Conservation (phyloP, 2,888 invertebrate genomes). For the Euzophera pinguis region DNA sequence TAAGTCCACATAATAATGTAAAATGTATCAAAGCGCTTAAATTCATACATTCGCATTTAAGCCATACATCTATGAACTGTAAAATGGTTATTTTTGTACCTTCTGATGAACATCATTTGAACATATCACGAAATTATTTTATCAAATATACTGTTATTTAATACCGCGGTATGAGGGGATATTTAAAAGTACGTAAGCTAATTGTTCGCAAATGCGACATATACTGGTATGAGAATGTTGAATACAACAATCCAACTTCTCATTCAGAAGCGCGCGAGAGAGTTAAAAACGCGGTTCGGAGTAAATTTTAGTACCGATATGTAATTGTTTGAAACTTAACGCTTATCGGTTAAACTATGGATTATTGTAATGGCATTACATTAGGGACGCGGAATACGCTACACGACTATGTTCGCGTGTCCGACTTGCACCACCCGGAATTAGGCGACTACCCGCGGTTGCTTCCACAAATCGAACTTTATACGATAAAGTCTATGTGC, state of each 20-base stretch:
- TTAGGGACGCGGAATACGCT: conserved; percentile 13
- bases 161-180: background rate
- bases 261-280: background rate
- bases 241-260: background rate
- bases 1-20: conserved; percentile 25
- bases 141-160: conserved; percentile 6
- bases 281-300: background rate
- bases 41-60: conserved; percentile 28
- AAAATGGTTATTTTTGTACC: conserved; percentile 61
- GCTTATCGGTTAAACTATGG: conserved; percentile 24
- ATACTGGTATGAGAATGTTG: background rate
- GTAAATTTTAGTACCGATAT: conserved; percentile 38
- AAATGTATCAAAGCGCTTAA: conserved; percentile 39
- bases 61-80: conserved; percentile 36
- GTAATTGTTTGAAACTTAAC: conserved; percentile 31
- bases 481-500: conserved; percentile 8
- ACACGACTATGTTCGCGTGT: conserved; percentile 8
- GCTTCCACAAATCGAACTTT: conserved; percentile 3
- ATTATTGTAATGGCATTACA: conserved; percentile 36
- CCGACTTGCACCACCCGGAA: conserved; percentile 14
- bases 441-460: background rate
- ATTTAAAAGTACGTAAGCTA: background rate
- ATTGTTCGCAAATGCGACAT: background rate
- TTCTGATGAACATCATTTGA: conserved; percentile 29
- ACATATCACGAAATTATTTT: conserved; percentile 3